Conservation (phyloP, 2,888 invertebrate species). For the Melanostoma mellinum region DNA sequence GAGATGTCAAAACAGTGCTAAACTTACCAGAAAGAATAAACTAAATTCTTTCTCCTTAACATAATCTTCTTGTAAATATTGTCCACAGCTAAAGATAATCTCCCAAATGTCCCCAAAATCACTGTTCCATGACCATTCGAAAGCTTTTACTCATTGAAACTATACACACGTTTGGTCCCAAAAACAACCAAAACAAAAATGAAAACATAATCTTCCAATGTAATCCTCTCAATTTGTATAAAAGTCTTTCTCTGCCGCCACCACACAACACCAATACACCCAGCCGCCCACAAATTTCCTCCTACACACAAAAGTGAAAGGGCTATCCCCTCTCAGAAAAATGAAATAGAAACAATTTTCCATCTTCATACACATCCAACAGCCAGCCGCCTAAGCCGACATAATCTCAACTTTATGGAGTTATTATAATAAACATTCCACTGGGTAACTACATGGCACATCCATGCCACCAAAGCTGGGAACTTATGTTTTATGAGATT, state of each 20-base stretch:
- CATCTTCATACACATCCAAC: slow-evolving; percentile 40
- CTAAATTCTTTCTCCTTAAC: slow-evolving; percentile 19
- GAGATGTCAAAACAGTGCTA: too few relatives aligned
- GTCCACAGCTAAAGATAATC: slow-evolving; percentile 44
- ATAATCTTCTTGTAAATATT: slow-evolving; percentile 23
- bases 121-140: slow-evolving; percentile 33
- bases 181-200: slow-evolving; percentile 24
- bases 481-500: slow-evolving; percentile 62
- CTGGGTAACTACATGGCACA: slow-evolving; percentile 12
- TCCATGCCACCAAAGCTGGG: slow-evolving; percentile 11
- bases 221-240: slow-evolving; percentile 60
- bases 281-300: not conserved
- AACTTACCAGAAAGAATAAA: slow-evolving; percentile 2
- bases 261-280: not conserved
- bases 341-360: slow-evolving; percentile 62
- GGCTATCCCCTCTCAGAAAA: slow-evolving; percentile 39
- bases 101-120: slow-evolving; percentile 32
- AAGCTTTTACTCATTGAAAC: slow-evolving; percentile 21
- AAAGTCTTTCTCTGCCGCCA: slow-evolving; percentile 3
- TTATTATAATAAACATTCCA: slow-evolving; percentile 56
- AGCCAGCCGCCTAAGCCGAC: slow-evolving; percentile 53
- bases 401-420: slow-evolving; percentile 68
- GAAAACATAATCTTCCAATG: slow-evolving; percentile 46
- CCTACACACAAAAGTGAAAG: slow-evolving; percentile 41
- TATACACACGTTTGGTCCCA: slow-evolving; percentile 28